Base-by-base conservation (phyloP, 2,113 vertebrate genomes). In the Pantherophis guttatus region DNA sequence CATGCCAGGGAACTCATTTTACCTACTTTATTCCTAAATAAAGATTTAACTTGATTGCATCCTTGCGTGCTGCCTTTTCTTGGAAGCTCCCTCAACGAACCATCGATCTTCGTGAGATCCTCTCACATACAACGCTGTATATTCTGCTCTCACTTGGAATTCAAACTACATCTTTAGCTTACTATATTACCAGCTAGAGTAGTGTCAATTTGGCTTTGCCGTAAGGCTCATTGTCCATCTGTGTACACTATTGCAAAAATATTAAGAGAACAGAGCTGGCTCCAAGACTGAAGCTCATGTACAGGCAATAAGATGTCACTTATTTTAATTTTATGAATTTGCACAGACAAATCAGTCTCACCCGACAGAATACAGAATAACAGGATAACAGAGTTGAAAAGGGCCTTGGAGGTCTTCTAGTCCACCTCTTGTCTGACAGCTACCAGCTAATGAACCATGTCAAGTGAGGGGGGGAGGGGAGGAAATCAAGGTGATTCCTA, bases 131-230 rank as follows among this genome's bases (percentile, higher is more conserved):
- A 81, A 21, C 21, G 44, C 8, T 44, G 11, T 33, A 1, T 44
- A 52, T 70, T 65, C 86, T 52, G 17, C 29, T 39, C 52, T 13
- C 87, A 5, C 17, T 13, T 94, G 90, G 57, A 24, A 5, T 10
- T 53, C 91, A 89, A 50, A 17, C 1, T 44, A 86, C 92, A 92
- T 94, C 5, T 91, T 23, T 91, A 55, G 85, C 29, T 94, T 95
- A 13, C n/a, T 91, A 4, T 48, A 23, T 29, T 90, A 13, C 0
- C 62, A 33, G 86, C 75, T 81, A 81, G 8, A 81, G 48, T 33
- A 92, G 89, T 8, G 33, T 95, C 8, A 26, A 87, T 55, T 93
- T 95, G 93, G 5, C 55, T 89, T 85, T 9, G 54, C 88, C 81
- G 10, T 24, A 44, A 39, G 13, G 88, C n/a, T 86, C 86, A n/a